phyloP scores from a whole-genome alignment of 2,888 invertebrate genomes.

The Nipponacmea schrenckii region DNA sequence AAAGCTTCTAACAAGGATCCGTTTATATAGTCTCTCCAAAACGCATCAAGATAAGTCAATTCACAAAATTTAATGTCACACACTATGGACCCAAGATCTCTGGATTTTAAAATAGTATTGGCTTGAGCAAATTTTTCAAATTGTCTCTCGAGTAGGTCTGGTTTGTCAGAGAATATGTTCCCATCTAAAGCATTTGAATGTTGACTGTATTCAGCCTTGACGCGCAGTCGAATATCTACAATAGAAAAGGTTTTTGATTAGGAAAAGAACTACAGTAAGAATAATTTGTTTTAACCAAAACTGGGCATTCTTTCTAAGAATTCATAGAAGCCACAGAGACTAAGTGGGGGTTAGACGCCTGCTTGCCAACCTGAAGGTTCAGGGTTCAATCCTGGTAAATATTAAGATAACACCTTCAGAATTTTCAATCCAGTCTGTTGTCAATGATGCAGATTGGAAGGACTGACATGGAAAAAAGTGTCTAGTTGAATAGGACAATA shows the following conservation, averaged over 20 bases:
- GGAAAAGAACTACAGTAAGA: not conserved
- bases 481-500: too few species aligned
- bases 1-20: conserved; percentile 62
- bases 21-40: conserved; percentile 66
- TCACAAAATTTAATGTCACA: conserved; percentile 66
- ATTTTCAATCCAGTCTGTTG: too few species aligned
- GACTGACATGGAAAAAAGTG: too few species aligned
- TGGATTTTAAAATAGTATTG: conserved; percentile 59
- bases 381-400: too few species aligned
- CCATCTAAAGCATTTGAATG: conserved; percentile 55
- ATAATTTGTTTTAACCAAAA: not conserved
- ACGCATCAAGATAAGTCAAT: conserved; percentile 64
- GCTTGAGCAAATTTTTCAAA: conserved; percentile 63
- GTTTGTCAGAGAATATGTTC: conserved; percentile 57
- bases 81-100: conserved; percentile 62
- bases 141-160: conserved; percentile 55
- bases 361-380: too few species aligned
- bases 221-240: conserved; percentile 60
- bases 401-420: too few species aligned
- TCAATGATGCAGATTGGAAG: too few species aligned
- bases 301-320: too few species aligned
- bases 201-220: conserved; percentile 59
- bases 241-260: not conserved
- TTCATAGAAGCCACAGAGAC: not conserved
- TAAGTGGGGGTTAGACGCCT: not conserved